A percentile compares a stretch with the other conserved stretches of the same genome.
Evolutionary conservation across 1,140 invertebrate species (phyloP).

Genomic region (Mycetomoellerius zeteki): DNA sequence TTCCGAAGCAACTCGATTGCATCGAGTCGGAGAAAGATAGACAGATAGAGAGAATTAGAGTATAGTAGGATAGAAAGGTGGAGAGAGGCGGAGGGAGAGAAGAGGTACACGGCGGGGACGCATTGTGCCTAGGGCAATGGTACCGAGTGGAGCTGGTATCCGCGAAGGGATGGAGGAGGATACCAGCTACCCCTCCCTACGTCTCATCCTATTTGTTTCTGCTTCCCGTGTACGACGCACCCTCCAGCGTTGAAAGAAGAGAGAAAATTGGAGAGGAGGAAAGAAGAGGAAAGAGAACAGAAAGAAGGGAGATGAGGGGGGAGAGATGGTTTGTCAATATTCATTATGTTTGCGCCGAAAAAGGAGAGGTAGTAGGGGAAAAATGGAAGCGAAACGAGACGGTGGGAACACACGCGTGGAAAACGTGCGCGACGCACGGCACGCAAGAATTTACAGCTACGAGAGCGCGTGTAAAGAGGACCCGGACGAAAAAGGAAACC

Average conservation of each 20-base stretch:
- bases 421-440: slow-evolving; percentile 24
- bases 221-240: slow-evolving; percentile 72
- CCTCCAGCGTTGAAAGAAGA: slow-evolving; percentile 67
- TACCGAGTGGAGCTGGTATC: slow-evolving; percentile 65
- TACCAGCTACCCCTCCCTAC: slow-evolving; percentile 65
- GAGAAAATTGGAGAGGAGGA: slow-evolving; percentile 14
- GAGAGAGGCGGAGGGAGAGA: too few relatives aligned
- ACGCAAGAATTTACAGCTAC: slow-evolving; percentile 71
- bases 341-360: slow-evolving; percentile 77
- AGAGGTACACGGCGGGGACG: slow-evolving; percentile 52
- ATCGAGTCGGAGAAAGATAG: slow-evolving; percentile 69
- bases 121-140: slow-evolving; percentile 77
- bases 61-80: background rate
- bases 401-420: slow-evolving; percentile 55
- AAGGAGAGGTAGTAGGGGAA: slow-evolving; percentile 43
- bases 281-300: background rate
- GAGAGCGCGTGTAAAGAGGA: slow-evolving; percentile 57
- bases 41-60: slow-evolving; percentile 63
- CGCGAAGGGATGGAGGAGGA: slow-evolving; percentile 68
- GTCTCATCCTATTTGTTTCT: slow-evolving; percentile 82
- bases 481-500: slow-evolving; percentile 29
- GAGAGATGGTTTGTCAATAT: slow-evolving; percentile 78
- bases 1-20: slow-evolving; percentile 80
- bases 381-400: slow-evolving; percentile 56
- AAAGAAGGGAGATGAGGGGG: background rate